Evolutionary conservation across 2,888 invertebrate species (phyloP).

Genomic region (Melanophora roralis): DNA sequence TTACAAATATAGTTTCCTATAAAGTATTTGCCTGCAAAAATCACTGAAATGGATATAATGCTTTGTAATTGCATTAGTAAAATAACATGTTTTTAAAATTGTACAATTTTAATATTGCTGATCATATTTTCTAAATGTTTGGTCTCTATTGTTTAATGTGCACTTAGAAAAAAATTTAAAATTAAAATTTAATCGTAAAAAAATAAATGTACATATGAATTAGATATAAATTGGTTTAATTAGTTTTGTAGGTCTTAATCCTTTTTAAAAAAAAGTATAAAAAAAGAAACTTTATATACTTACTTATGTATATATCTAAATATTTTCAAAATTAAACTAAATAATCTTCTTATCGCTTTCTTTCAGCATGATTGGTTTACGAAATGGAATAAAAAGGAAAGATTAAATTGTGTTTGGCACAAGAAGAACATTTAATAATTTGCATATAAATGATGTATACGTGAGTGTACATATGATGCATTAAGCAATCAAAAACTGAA

Average conservation of each 20-base stretch:
- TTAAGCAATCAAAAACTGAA: too few species aligned
- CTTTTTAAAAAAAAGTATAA: neutral
- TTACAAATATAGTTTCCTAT: neutral
- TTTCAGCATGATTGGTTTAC: constrained; percentile 43
- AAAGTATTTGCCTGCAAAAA: neutral
- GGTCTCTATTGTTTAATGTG: too few species aligned
- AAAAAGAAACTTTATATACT: too few species aligned
- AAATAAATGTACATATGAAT: too few species aligned
- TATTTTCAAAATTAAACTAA: constrained; percentile 1
- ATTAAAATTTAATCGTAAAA: too few species aligned
- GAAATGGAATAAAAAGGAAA: constrained; percentile 7
- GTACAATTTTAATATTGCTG: too few species aligned
- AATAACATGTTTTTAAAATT: neutral
- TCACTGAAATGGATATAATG: neutral
- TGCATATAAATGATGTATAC: constrained; percentile 39
- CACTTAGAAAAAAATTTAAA: too few species aligned
- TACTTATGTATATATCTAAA: too few species aligned
- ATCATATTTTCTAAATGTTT: too few species aligned
- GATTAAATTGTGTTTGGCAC: neutral
- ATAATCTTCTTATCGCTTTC: constrained; percentile 39
- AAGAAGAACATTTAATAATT: constrained; percentile 17
- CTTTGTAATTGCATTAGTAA: constrained; percentile 19
- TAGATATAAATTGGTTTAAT: too few species aligned
- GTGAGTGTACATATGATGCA: neutral
- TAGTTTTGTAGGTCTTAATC: neutral